phyloP scores from a whole-genome alignment of 2,113 vertebrate genomes.

The Chionodraco myersi region DNA sequence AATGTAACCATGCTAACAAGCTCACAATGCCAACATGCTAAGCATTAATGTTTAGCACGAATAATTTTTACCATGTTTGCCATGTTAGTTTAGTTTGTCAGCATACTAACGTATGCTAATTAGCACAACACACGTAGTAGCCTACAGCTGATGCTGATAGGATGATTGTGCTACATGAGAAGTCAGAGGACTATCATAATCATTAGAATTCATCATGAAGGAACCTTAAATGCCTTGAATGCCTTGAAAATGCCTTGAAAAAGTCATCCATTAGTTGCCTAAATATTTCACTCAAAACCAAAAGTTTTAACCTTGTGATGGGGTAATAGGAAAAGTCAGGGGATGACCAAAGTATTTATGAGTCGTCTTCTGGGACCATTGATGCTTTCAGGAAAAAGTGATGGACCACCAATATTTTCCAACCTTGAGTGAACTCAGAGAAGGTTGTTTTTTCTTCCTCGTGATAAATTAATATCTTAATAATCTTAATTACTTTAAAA shows the following conservation, averaged over 20 bases:
- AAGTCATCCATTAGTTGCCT: background rate
- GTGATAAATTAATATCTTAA: slow-evolving; percentile 14
- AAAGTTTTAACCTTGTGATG: background rate
- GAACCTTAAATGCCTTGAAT: too few species aligned
- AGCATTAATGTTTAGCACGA: background rate
- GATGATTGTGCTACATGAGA: background rate
- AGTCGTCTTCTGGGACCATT: too few species aligned
- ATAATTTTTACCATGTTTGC: background rate
- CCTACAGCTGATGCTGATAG: background rate
- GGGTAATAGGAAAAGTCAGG: background rate
- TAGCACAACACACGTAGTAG: background rate
- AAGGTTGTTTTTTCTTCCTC: slow-evolving; percentile 6
- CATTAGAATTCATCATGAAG: too few species aligned
- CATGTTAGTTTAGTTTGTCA: background rate
- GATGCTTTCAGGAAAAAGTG: too few species aligned
- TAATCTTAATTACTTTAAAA: slow-evolving; percentile 3
- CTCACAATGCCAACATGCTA: background rate
- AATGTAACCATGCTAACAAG: background rate
- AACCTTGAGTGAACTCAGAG: background rate
- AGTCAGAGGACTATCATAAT: too few species aligned
- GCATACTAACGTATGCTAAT: background rate
- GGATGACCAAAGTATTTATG: background rate
- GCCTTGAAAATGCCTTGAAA: too few species aligned
- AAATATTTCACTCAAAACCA: background rate
- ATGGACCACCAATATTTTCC: background rate